phyloP scores from a whole-genome alignment of 2,113 vertebrate species.

The Hippocampus mohnikei region DNA sequence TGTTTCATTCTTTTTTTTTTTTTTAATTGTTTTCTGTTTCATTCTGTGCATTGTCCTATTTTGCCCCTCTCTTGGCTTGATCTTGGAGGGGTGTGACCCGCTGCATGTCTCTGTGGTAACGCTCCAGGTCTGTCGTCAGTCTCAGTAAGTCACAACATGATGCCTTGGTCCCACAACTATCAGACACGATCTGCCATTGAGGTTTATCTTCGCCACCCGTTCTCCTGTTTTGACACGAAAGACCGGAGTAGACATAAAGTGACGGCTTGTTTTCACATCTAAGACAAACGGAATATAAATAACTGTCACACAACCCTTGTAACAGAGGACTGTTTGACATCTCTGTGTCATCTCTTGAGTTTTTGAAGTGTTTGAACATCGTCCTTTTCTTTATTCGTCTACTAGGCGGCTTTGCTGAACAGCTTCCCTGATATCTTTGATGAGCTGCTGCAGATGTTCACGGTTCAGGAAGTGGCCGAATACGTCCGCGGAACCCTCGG shows the following conservation, averaged over 20 bases:
- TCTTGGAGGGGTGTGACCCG: constrained; percentile 57
- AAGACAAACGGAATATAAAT: background rate
- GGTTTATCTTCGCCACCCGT: constrained; percentile 6
- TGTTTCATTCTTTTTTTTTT: constrained; percentile 15
- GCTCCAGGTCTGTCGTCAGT: constrained; percentile 36
- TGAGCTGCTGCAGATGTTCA: constrained; percentile 95
- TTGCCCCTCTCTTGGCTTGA: constrained; percentile 46
- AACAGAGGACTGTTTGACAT: background rate
- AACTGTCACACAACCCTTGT: background rate
- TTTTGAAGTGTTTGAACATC: background rate
- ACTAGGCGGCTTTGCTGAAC: constrained; percentile 90
- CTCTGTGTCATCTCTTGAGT: background rate
- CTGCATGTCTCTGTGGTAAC: constrained; percentile 64
- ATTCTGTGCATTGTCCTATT: constrained; percentile 18
- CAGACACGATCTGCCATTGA: constrained; percentile 13
- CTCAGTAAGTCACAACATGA: constrained; percentile 62
- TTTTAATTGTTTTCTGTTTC: constrained; percentile 13
- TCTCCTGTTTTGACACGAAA: background rate
- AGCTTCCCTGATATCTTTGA: constrained; percentile 94
- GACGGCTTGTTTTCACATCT: background rate
- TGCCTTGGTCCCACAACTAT: constrained; percentile 41
- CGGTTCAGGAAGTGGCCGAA: constrained; percentile 92
- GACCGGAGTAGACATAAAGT: background rate
- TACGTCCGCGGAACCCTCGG: constrained; percentile 92
- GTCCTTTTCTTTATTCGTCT: constrained; percentile 14